phyloP scores from a whole-genome alignment of 2,113 vertebrate genomes.

The Ginglymostoma cirratum region DNA sequence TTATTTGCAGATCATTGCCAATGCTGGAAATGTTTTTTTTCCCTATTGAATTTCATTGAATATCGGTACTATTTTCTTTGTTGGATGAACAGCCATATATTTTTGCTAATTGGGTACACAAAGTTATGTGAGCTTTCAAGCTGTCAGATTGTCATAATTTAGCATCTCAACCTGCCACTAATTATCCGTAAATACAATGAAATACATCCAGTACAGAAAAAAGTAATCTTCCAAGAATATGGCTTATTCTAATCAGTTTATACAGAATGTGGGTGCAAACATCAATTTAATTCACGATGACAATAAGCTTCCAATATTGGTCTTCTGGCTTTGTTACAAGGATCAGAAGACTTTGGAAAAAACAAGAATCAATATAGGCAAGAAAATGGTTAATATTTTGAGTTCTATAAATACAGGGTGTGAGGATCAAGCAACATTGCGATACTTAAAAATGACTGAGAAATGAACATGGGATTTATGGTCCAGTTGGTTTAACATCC shows the following conservation, averaged over 20 bases:
- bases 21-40: not conserved
- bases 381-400: conserved; percentile 10
- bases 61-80: not conserved
- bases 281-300: not conserved
- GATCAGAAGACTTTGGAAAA: not conserved
- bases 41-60: not conserved
- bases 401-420: not conserved
- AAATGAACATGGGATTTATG: conserved; percentile 19
- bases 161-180: not conserved
- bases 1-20: not conserved
- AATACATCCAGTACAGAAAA: not conserved
- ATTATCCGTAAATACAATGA: not conserved
- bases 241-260: not conserved
- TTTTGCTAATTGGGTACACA: not conserved
- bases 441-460: conserved; percentile 15
- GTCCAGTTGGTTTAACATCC: conserved; percentile 2
- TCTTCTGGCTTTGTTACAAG: not conserved
- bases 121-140: not conserved
- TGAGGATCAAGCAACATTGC: not conserved
- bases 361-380: not conserved
- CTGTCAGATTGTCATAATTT: not conserved
- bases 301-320: not conserved
- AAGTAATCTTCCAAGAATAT: not conserved
- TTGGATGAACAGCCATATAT: not conserved
- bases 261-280: not conserved